Evolutionary conservation across 2,888 invertebrate species (phyloP).

Genomic region (Eustalomyia histrio): DNA sequence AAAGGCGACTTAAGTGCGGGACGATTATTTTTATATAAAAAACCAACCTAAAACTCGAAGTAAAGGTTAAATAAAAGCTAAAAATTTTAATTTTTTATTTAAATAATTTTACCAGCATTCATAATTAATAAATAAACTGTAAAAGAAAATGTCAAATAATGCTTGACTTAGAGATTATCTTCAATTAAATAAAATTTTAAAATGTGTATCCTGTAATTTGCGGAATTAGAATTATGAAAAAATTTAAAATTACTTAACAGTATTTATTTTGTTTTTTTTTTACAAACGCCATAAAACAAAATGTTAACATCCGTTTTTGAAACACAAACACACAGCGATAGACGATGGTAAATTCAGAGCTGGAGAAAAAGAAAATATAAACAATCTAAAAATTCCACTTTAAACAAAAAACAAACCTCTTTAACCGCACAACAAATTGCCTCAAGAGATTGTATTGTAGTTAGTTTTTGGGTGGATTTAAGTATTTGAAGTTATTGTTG

Average conservation of each 20-base stretch:
- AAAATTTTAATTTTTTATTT: not conserved
- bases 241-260: not conserved
- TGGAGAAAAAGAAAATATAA: not conserved
- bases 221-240: not conserved
- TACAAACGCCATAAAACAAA: conserved; percentile 40
- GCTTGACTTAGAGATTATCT: not conserved
- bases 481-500: not conserved
- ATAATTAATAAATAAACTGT: too few species aligned
- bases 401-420: conserved; percentile 26
- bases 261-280: not conserved
- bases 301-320: conserved; percentile 50
- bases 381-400: conserved; percentile 21
- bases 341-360: not conserved
- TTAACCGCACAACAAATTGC: conserved; percentile 56
- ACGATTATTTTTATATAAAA: too few species aligned
- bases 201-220: not conserved
- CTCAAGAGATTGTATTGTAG: conserved; percentile 46
- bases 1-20: too few species aligned
- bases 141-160: too few species aligned
- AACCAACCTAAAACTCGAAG: too few species aligned
- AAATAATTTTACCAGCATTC: too few species aligned
- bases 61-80: too few species aligned
- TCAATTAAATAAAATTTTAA: not conserved
- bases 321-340: not conserved
- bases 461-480: conserved; percentile 4